Base-by-base conservation (phyloP, 2,113 vertebrate genomes). In the Labeo rohita region DNA sequence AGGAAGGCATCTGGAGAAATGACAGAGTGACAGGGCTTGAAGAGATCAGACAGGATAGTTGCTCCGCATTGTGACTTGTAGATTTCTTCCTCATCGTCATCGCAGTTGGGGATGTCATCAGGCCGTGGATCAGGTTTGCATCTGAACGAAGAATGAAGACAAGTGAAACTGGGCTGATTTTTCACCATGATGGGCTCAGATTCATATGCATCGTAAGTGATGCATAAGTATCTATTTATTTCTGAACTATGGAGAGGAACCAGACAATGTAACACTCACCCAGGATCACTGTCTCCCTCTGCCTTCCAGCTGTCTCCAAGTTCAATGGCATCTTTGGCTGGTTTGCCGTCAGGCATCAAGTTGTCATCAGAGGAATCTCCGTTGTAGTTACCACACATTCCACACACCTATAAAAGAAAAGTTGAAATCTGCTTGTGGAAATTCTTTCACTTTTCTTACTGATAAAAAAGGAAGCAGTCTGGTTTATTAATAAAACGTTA, bases 351-450 rank as follows among this genome's bases (percentile, higher is more conserved):
- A 11, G 96, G 93, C 94, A 94, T 97, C 87, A 95, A 86, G 61
- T 95, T 90, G 18, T 97, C 97, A 3, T 97, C 97, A 0, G 88
- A 83, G 2, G 85, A 66, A 78, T 96, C 87, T 0, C 91, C 87
- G 0, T 97, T 97, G 92, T 95, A 97, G 90, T 96, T 97, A 0
- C 97, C 96, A 0, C 96, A 97, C 91, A 96, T 92, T 3, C 96
- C 96, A 0, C 96, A 97, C 61, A 96, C 91, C 97, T 97, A 80
- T 8, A 83, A 84, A 2, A 76, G 15, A 59, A 34, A 28, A 63
- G 1, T 75, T 11, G 18, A 28, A 59, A 59, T 59, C 8, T 43
- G 28, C 63, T 23, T 75, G 43, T 75, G 45, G 11, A 15, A 23
- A 49, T 49, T 49, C n/a, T 15, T 50, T 56, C 54, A 21, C 18